phyloP scores from a whole-genome alignment of 2,888 invertebrate species.

The Agonum fuliginosum region DNA sequence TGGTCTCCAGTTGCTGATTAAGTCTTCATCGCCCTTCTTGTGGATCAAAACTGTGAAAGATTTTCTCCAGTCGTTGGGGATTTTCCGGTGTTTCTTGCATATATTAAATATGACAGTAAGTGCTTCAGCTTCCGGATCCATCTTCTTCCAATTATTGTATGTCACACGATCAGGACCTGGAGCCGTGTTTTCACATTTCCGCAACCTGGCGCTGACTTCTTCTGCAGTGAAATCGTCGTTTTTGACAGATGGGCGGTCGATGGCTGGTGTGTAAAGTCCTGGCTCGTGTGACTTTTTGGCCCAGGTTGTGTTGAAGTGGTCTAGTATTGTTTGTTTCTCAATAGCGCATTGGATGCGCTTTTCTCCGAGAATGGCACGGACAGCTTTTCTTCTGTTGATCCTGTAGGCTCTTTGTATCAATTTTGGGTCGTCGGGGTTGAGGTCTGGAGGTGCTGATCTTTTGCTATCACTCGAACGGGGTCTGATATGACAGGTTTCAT shows the following conservation, averaged over 20 bases:
- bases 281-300: too few relatives aligned
- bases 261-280: background rate
- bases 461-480: too few relatives aligned
- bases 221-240: background rate
- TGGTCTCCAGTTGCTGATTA: constrained; percentile 18
- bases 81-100: background rate
- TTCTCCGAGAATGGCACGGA: too few relatives aligned
- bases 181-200: constrained; percentile 17
- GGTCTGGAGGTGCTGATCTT: too few relatives aligned
- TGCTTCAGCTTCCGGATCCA: background rate
- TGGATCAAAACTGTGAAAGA: background rate
- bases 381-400: too few relatives aligned
- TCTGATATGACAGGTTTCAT: too few relatives aligned
- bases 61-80: background rate
- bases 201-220: background rate
- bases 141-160: constrained; percentile 15
- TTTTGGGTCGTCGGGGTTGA: too few relatives aligned
- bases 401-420: too few relatives aligned
- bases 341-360: too few relatives aligned
- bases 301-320: too few relatives aligned
- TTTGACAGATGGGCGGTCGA: background rate
- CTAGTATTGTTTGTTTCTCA: too few relatives aligned
- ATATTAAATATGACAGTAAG: constrained; percentile 11
- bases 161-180: constrained; percentile 14
- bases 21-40: background rate